Base-by-base conservation (phyloP, 2,797 vertebrate species). In the Muscicapa comitata region DNA sequence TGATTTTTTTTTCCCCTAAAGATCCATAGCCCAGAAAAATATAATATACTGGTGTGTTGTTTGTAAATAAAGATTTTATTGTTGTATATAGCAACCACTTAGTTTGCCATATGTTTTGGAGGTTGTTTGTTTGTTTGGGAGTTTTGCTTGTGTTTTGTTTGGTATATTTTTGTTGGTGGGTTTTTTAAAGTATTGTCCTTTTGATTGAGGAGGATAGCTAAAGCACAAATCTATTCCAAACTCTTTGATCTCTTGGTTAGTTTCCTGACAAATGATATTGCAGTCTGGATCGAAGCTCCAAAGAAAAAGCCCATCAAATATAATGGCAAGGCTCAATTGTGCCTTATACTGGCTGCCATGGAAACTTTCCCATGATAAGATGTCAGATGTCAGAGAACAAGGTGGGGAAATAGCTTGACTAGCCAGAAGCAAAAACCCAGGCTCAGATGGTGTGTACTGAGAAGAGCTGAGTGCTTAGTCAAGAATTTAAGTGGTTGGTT, bases 191-290 rank as follows among this genome's bases (percentile, higher is more conserved):
- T 40, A 65, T 86, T n/a, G 6, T 72, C 17, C 4, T 67, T 81
- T 72, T 53, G 21, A 47, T 72, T 68, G 57, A 86, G 24, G 24
- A 91, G 35, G 54, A 38, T 26, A 47, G 48, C 17, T 74, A 51
- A 90, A 88, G 29, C 8, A 59, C 25, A 93, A 57, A 78, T 25
- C 50, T 68, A 24, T 63, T 90, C 14, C 33, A 81, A 53, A 88
- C 26, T 0, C 84, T 84, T 84, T 86, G 87, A 84, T 71, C 33
- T 88, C 38, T 91, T 90, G 67, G 17, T 68, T 95, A 86, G 65
- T 74, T 90, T 90, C 19, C 31, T 90, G 45, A 84, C 37, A 88
- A 84, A 92, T 71, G 16, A 65, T 43, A 42, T 21, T 65, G 21
- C n/a, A 35, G 23, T 16, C 11, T 88, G 26, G 61, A 84, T 84